Evolutionary conservation across 2,888 invertebrate genomes (phyloP).

Genomic region (Eutolmus rufibarbis): DNA sequence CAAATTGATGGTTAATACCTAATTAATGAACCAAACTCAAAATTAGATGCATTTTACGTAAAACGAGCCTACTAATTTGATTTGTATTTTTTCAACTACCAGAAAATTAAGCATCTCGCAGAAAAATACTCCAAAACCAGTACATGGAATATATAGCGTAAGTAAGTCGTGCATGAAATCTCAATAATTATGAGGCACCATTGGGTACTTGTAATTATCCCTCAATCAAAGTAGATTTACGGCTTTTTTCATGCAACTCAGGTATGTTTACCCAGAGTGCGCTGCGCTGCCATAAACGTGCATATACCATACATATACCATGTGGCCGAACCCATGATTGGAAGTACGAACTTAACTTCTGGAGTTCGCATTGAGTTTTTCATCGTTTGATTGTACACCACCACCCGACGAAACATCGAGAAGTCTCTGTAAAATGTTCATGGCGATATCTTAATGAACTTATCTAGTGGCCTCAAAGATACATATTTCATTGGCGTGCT

Average conservation of each 20-base stretch:
- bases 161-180: conserved; percentile 36
- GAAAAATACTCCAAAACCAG: not conserved
- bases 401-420: not conserved
- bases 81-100: not conserved
- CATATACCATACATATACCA: not conserved
- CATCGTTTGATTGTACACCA: not conserved
- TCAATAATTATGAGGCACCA: conserved; percentile 45
- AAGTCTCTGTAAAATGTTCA: conserved; percentile 13
- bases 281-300: not conserved
- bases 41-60: not conserved
- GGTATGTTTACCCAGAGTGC: not conserved
- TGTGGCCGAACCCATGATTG: not conserved
- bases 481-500: conserved; percentile 30
- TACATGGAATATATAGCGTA: conserved; percentile 4
- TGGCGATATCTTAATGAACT: conserved; percentile 37
- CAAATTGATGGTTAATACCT: not conserved
- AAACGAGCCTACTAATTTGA: not conserved
- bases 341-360: not conserved
- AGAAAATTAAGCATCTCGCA: not conserved
- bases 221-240: conserved; percentile 44
- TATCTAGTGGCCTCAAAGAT: conserved; percentile 37
- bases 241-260: conserved; percentile 27
- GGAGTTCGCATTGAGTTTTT: conserved; percentile 9
- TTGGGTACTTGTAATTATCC: conserved; percentile 45
- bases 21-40: not conserved